Base-by-base conservation (phyloP, 2,888 invertebrate species). In the Drosophila picticornis region DNA sequence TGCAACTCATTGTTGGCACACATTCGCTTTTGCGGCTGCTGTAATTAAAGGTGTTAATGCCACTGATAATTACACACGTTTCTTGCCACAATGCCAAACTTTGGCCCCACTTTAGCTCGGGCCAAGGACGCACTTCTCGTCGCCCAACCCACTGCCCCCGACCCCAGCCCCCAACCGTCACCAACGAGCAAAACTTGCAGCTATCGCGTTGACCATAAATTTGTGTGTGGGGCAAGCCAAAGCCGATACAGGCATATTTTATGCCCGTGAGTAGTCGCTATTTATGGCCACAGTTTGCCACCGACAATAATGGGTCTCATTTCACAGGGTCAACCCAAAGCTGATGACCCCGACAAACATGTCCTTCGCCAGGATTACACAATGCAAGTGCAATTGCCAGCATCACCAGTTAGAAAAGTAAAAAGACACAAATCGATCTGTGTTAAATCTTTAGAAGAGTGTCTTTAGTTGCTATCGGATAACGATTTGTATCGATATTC, bases 11-110 rank as follows among this genome's bases (percentile, higher is more conserved):
- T 25, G 43, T 76, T 83, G 86, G 72, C 85, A 80, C 88, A 85
- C 86, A 81, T 88, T 80, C 72, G 66, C 38, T 22, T 72, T 72
- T 77, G 73, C 72, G 75, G 73, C 60, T 60, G 73, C 58, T 65
- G 72, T 88, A 89, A 88, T 88, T 90, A 84, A 90, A 90, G 84
- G 88, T 88, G 88, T 88, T 90, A 90, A 88, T 88, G 86, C 88
- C 81, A 76, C 56, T 75, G 88, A 90, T 88, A 88, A 88, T 88
- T 90, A 86, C 88, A 84, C 71, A 75, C 78, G 27, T 67, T 53
- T 29, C 10, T 2, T 1, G 31, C 50, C 36, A 31, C 56, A 43
- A 57, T 57, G 29, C 40, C 57, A 63, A 56, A 69, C 25, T 46
- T 46, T 46, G 46, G 46, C 46, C 46, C 46, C 46, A 61, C 67